Base-by-base conservation (phyloP, 2,888 invertebrate genomes). In the Orchesellides sinensis region DNA sequence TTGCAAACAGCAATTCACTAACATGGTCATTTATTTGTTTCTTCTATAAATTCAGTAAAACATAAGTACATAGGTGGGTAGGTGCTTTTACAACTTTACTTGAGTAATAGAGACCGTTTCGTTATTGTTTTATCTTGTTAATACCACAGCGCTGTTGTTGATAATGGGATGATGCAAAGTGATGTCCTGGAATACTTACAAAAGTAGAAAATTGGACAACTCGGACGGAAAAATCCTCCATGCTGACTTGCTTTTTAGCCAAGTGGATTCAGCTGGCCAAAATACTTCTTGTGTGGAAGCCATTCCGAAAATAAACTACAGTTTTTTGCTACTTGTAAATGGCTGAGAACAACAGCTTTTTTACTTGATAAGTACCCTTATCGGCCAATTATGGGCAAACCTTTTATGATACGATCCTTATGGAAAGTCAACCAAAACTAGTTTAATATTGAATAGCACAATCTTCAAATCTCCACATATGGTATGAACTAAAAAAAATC, bases 251-350 rank as follows among this genome's bases (percentile, higher is more conserved):
- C 23, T 52, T 12, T 52, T 52, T 40, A 4, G 17, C 4, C 5
- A 52, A 17, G 59, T 59, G 27, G 54, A 54, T 54, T 54, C 23
- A 54, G 59, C 59, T 59, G 29, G 59, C 27, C 27, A 59, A 59
- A 29, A 29, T 25, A 25, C 12, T 5, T 54, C 8, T 25, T 54
- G 54, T 5, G 32, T 2, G 2, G n/a, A 12, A 56, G 27, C 12
- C 8, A 29, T 59, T n/a, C 3, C 2, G 59, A 17, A 29, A 29
- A 32, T 27, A 29, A 59, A 29, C 12, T 12, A 23, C 23, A 59
- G 12, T 59, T 59, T 5, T 29, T 56, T 59, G 2, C 32, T 29
- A 23, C 59, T 10, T 19, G 19, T 25, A 29, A 59, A 59, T 59
- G 29, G 59, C 59, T n/a, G n/a, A n/a, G 2, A n/a, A 12, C 12